Evolutionary conservation across 2,113 vertebrate species (phyloP), one percentile per base, ranked within the genome.

Genomic region (Hippocampus zosterae): DNA sequence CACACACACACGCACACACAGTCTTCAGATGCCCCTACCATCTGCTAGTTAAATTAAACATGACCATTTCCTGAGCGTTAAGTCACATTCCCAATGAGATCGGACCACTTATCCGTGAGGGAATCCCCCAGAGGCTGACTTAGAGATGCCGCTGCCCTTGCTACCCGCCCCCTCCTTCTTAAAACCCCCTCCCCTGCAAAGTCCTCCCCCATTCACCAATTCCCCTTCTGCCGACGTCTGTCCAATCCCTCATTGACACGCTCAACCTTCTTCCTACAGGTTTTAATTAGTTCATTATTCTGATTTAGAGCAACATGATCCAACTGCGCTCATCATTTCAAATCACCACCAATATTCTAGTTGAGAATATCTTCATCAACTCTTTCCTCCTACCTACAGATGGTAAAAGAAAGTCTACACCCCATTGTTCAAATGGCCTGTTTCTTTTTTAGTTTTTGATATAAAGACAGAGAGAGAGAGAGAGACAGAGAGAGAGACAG

Each of bases 1-100:
- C 59, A 37, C 21, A 2, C 61, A 23, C 19, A 64, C 21, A 16
- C 62, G 15, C 42, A 65, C 42, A 19, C n/a, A 41, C 40, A 16
- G 46, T 46, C 55, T 65, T 82, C 84, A 85, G 76, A 88, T 86
- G 80, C 83, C 84, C 79, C 79, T 78, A 82, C 91, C 90, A 91
- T 92, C 91, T 93, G 91, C 84, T 92, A 81, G 82, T 86, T 92
- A 92, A 92, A 92, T 92, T 91, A 92, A 92, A 92, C 90, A 91
- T 93, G 85, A 91, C 91, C 88, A 91, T 92, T 91, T 92, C 90
- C 88, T 90, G 84, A 87, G 87, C 79, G 78, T 92, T 91, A 91
- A 89, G 89, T 91, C 88, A 77, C 85, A 82, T 87, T 91, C 90
- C 79, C 83, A 79, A 84, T 82, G 81, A 89, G 86, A 88, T 89